Conservation (phyloP, 2,888 invertebrate genomes). For the Agapetus fuscipes region DNA sequence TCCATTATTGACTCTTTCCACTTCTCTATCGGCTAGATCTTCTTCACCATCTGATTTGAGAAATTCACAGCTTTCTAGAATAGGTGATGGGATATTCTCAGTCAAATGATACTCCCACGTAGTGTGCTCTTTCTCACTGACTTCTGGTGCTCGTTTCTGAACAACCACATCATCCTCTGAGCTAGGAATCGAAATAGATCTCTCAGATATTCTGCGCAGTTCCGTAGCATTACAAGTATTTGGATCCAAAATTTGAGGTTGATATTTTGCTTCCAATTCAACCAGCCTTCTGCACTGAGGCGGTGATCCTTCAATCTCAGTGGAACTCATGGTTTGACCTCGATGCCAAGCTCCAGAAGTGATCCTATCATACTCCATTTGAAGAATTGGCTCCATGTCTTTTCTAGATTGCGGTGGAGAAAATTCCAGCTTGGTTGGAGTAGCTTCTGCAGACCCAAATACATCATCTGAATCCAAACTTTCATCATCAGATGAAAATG, state of each 20-base stretch:
- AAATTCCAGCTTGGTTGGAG: conserved; percentile 60
- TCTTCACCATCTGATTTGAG: conserved; percentile 50
- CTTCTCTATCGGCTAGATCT: conserved; percentile 47
- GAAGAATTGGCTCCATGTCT: conserved; percentile 64
- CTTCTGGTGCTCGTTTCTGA: conserved; percentile 34
- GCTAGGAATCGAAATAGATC: conserved; percentile 66
- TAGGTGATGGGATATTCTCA: conserved; percentile 55
- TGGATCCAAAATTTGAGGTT: conserved; percentile 53
- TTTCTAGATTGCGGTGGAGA: conserved; percentile 68
- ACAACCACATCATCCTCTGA: conserved; percentile 34
- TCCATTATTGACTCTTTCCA: conserved; percentile 33
- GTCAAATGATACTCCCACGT: conserved; percentile 50
- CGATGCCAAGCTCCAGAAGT: conserved; percentile 57
- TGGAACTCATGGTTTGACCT: conserved; percentile 67
- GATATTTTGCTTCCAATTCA: conserved; percentile 55
- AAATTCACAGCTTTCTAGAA: conserved; percentile 51
- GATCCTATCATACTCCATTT: conserved; percentile 60
- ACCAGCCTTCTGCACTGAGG: conserved; percentile 59
- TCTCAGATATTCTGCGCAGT: conserved; percentile 59
- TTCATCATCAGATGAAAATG: conserved; percentile 68
- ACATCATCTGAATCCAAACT: conserved; percentile 69
- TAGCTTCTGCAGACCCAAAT: conserved; percentile 66
- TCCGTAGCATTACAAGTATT: conserved; percentile 56
- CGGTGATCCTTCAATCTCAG: conserved; percentile 68
- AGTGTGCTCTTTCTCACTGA: conserved; percentile 40